phyloP scores from a whole-genome alignment of 2,797 vertebrate species.

The Neosilurus hyrtlii region DNA sequence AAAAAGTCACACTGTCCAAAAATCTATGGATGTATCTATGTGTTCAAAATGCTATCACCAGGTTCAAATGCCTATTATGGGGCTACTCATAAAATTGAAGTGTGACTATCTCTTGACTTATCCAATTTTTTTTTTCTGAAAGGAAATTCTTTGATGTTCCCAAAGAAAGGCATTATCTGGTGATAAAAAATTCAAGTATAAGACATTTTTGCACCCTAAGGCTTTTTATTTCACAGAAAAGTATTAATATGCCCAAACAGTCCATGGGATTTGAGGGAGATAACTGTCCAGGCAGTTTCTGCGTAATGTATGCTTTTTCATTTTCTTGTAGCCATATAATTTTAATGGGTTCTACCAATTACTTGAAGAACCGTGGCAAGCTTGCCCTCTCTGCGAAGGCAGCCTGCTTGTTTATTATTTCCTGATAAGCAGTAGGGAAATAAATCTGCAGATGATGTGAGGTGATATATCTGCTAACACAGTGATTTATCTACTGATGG shows the following conservation, averaged over 20 bases:
- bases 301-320: neutral
- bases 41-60: too few relatives aligned
- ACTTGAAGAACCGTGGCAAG: neutral
- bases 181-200: neutral
- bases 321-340: neutral
- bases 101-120: too few relatives aligned
- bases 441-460: constrained; percentile 2
- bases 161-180: neutral
- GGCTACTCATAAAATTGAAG: too few relatives aligned
- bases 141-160: neutral
- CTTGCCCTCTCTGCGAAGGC: neutral
- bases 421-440: neutral
- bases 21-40: too few relatives aligned
- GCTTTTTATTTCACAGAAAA: neutral
- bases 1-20: too few relatives aligned
- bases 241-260: neutral
- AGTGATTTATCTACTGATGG: constrained; percentile 16
- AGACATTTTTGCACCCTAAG: constrained; percentile 2
- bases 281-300: neutral
- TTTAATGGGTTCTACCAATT: constrained; percentile 8
- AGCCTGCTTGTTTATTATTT: constrained; percentile 5
- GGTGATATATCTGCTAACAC: constrained; percentile 14
- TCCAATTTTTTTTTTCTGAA: neutral
- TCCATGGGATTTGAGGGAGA: neutral
- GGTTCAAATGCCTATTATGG: too few relatives aligned